Evolutionary conservation across 1,140 invertebrate species (phyloP).

Genomic region (Saccostrea glomerata): DNA sequence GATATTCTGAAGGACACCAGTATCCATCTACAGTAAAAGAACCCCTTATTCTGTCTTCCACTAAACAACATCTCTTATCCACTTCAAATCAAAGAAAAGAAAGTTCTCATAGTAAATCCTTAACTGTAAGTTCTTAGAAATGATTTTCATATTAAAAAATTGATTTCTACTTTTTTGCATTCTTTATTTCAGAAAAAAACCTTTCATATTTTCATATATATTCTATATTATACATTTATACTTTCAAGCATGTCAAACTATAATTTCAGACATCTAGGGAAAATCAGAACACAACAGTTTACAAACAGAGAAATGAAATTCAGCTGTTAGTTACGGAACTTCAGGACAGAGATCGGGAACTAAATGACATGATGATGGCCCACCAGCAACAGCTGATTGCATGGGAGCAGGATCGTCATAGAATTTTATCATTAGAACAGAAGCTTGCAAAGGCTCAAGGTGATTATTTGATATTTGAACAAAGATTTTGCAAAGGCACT

Average conservation of each 20-base stretch:
- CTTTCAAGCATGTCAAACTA: too few relatives aligned
- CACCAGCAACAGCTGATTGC: conserved; percentile 73
- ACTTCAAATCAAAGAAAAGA: conserved; percentile 14
- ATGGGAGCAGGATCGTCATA: conserved; percentile 74
- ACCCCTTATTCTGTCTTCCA: neutral
- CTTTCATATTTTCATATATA: too few relatives aligned
- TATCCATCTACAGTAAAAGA: neutral
- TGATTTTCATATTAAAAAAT: too few relatives aligned
- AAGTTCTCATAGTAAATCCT: neutral
- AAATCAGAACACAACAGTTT: conserved; percentile 65
- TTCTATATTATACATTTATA: too few relatives aligned
- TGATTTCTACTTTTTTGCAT: too few relatives aligned
- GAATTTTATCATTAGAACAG: conserved; percentile 62
- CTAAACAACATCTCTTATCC: conserved; percentile 1
- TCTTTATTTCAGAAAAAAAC: too few relatives aligned
- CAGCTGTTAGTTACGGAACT: conserved; percentile 72
- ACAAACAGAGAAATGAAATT: conserved; percentile 74
- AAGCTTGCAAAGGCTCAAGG: conserved; percentile 62
- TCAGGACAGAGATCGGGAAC: conserved; percentile 70
- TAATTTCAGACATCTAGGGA: conserved; percentile 41
- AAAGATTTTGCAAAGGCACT: too few relatives aligned
- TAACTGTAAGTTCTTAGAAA: neutral
- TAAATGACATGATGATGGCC: conserved; percentile 72
- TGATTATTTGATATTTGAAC: neutral
- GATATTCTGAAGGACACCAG: neutral